Conservation (phyloP, 2,113 vertebrate species). For the Grantiella picta region DNA sequence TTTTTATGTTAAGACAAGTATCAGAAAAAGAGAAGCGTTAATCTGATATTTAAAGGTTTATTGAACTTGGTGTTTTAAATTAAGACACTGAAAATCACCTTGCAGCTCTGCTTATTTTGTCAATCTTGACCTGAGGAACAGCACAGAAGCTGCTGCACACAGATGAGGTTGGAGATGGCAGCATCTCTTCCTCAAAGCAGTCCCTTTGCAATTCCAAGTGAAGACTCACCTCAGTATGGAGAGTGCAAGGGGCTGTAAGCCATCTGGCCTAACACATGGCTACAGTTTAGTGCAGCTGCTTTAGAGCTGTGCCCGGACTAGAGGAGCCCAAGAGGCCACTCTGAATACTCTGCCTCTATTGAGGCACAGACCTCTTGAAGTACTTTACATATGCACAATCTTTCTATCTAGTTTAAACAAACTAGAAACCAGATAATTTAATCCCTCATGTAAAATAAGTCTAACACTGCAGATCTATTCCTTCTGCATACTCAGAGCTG, state of each 20-base stretch:
- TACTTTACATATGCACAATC: accelerated
- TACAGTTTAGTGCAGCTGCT: not conserved
- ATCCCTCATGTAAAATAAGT: not conserved
- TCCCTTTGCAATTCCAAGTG: not conserved
- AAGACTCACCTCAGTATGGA: not conserved
- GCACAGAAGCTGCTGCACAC: not conserved
- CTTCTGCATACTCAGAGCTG: not conserved
- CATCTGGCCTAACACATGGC: not conserved
- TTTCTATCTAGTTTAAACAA: not conserved
- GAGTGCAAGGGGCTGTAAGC: not conserved
- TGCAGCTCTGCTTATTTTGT: not conserved
- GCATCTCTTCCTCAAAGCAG: not conserved
- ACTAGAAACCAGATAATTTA: not conserved
- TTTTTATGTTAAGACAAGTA: not conserved
- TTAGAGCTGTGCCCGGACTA: not conserved
- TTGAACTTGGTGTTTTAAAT: not conserved
- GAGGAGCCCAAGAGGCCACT: not conserved
- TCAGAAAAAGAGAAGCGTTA: not conserved
- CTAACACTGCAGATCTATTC: not conserved
- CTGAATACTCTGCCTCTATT: not conserved
- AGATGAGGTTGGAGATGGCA: not conserved
- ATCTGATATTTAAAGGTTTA: not conserved
- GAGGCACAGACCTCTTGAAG: not conserved
- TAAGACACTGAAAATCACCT: not conserved
- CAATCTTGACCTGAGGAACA: not conserved